A percentile compares a stretch with the other conserved stretches of the same genome.
Conservation (phyloP, 1,140 invertebrate genomes). For the Bombus sylvicola region DNA sequence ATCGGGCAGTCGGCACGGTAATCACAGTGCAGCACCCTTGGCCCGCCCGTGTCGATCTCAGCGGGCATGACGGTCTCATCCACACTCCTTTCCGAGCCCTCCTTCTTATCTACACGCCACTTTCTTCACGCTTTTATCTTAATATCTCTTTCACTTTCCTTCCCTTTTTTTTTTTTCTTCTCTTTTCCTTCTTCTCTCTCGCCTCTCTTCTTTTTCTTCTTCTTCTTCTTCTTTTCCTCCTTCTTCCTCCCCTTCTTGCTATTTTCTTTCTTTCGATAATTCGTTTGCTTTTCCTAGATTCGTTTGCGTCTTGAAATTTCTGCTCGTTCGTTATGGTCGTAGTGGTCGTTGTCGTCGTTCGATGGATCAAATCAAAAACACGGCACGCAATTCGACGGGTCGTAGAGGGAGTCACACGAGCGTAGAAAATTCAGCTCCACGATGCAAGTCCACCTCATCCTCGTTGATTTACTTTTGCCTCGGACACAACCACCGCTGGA, state of each 20-base stretch:
- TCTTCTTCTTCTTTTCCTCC: rapidly evolving
- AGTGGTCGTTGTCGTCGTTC: not conserved
- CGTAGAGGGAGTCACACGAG: not conserved
- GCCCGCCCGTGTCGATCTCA: constrained; percentile 76
- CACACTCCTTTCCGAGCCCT: constrained; percentile 61
- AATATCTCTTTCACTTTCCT: not conserved
- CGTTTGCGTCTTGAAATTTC: too few species aligned
- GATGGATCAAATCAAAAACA: not conserved
- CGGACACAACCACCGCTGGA: not conserved
- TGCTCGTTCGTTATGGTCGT: too few species aligned
- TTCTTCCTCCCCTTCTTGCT: too few species aligned
- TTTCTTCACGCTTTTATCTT: not conserved
- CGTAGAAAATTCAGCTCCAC: not conserved
- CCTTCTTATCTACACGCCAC: constrained; percentile 34
- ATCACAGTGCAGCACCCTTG: constrained; percentile 78
- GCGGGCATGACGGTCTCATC: constrained; percentile 80
- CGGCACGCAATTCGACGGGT: constrained; percentile 8
- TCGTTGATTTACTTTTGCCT: constrained; percentile 51
- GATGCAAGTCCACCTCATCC: constrained; percentile 29
- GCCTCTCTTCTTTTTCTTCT: too few species aligned
- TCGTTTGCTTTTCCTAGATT: too few species aligned
- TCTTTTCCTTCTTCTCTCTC: too few species aligned
- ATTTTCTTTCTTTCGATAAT: too few species aligned
- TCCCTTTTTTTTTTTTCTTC: not conserved
- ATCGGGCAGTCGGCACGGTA: constrained; percentile 71